Base-by-base conservation (phyloP, 2,888 invertebrate genomes). In the Prenolepis imparis region DNA sequence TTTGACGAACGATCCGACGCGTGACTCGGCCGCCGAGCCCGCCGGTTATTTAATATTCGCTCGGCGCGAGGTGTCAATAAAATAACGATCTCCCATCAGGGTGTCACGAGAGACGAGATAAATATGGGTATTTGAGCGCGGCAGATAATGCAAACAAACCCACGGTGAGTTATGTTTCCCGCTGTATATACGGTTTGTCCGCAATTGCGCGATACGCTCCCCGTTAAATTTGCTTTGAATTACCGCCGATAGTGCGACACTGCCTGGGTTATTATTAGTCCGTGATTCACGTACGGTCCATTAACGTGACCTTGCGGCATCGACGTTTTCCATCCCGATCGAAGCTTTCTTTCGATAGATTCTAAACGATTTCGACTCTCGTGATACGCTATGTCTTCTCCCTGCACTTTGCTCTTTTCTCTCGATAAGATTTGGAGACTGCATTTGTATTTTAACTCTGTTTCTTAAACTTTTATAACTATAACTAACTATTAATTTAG, bases 131-230 rank as follows among this genome's bases (percentile, higher is more conserved):
- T 93, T 93, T 92, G 91, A 93, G 90, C 92, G 92, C 86, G 88
- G 88, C 90, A 93, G 90, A 93, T 94, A 94, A 94, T 94, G 92
- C 92, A 93, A 93, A 93, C 92, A 93, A 93, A 91, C 92, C 91
- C 90, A 90, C 91, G 87, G 89, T 93, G 93, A 94, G 91, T 94
- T 93, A 94, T 94, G 93, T 91, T 90, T 91, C 91, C 90, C 89
- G 88, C 86, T 88, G 86, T 89, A 89, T 88, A 87, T 87, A 89
- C 85, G 85, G 88, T 89, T 90, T 90, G 90, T 91, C 88, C 90
- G 89, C 90, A 91, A 92, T 91, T 90, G 91, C 91, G 92, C 91
- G 92, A 93, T 92, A 92, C 90, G 92, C 89, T 85, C 85, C 91
- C 91, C 91, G 92, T 93, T 93, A 92, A 93, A 94, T 93, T 94